Evolutionary conservation across 2,888 invertebrate genomes (phyloP).

Genomic region (Athalia rosae): DNA sequence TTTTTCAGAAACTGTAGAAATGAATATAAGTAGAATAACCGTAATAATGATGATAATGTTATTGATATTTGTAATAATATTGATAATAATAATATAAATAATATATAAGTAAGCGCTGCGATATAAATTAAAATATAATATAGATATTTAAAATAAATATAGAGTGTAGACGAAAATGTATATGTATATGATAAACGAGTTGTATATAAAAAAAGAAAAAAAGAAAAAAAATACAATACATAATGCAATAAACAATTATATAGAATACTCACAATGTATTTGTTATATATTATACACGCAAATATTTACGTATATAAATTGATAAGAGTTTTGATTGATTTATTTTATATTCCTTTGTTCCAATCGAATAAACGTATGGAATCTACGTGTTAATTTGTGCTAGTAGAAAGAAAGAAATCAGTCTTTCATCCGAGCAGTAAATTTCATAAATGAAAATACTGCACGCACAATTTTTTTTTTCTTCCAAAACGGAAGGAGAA

Average conservation of each 20-base stretch:
- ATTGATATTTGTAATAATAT: not conserved
- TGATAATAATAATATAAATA: not conserved
- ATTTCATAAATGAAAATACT: no score
- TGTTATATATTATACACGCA: no score
- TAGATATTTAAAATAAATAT: conserved; percentile 50
- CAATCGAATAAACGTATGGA: no score
- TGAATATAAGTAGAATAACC: conserved; percentile 4
- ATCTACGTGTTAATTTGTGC: no score
- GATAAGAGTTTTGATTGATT: no score
- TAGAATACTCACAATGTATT: not conserved
- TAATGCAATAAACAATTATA: conserved; percentile 69
- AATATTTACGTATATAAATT: no score
- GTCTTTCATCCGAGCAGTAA: no score
- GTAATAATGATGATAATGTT: not conserved
- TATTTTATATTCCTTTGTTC: no score
- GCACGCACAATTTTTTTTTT: not conserved
- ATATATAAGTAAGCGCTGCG: conserved; percentile 5
- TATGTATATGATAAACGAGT: conserved; percentile 67
- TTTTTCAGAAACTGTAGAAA: not conserved
- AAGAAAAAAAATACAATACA: conserved; percentile 54
- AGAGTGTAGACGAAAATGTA: conserved; percentile 64
- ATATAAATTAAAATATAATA: conserved; percentile 52
- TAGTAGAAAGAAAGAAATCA: no score
- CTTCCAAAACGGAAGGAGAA: conserved; percentile 6
- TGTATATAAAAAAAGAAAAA: conserved; percentile 63